A percentile compares a stretch with the other conserved stretches of the same genome.
Conservation (phyloP, 2,888 invertebrate species). For the Cephus nigrinus region DNA sequence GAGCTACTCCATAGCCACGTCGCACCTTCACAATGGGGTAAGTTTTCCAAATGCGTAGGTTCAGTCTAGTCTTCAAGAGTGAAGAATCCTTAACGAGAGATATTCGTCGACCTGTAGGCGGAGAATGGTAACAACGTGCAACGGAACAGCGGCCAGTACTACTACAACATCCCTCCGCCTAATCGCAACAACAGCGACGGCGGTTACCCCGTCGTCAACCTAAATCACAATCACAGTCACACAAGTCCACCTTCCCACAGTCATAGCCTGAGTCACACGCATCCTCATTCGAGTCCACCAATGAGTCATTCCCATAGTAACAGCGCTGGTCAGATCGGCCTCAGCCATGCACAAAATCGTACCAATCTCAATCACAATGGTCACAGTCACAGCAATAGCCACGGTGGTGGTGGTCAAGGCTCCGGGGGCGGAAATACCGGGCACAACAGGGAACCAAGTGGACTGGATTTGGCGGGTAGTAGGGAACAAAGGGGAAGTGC, state of each 20-base stretch:
- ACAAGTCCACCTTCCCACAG: constrained; percentile 52
- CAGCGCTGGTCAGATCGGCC: constrained; percentile 58
- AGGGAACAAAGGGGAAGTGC: constrained; percentile 93
- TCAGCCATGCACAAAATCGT: constrained; percentile 37
- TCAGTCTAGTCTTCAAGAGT: neutral
- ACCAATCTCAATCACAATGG: constrained; percentile 46
- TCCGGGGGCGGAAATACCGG: constrained; percentile 40
- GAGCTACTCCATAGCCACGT: constrained; percentile 66
- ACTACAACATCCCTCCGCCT: constrained; percentile 67
- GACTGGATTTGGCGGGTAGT: constrained; percentile 81
- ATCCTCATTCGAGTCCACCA: constrained; percentile 59
- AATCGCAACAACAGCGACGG: constrained; percentile 48
- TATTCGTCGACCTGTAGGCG: constrained; percentile 35
- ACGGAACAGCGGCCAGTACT: constrained; percentile 68
- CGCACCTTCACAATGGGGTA: constrained; percentile 70
- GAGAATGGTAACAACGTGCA: constrained; percentile 69
- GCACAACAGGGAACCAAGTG: constrained; percentile 67
- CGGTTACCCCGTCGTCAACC: constrained; percentile 46
- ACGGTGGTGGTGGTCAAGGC: constrained; percentile 41
- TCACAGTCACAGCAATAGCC: constrained; percentile 42
- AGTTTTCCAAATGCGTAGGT: constrained; percentile 25
- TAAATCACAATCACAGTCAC: constrained; percentile 55
- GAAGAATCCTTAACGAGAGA: neutral
- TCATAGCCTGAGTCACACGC: constrained; percentile 60
- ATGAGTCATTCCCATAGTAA: constrained; percentile 62